Percentiles rank a stretch among this genome's conserved stretches.
Conservation (phyloP, 2,888 invertebrate species). For the Matsumyia berberina region DNA sequence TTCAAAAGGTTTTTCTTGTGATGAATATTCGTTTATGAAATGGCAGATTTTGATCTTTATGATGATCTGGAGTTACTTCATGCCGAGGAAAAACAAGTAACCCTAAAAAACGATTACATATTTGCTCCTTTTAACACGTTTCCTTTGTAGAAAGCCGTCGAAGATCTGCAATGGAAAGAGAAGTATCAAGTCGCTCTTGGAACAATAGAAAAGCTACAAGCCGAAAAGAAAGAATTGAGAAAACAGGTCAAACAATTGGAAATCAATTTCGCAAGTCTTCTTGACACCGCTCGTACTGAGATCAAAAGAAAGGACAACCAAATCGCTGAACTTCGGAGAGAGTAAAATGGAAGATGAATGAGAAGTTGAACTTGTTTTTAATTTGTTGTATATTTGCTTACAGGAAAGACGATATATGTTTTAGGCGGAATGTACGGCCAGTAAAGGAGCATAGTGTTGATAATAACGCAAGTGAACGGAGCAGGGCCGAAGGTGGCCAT, state of each 20-base stretch:
- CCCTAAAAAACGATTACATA: neutral
- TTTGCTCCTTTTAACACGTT: neutral
- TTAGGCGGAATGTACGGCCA: slow-evolving; percentile 79
- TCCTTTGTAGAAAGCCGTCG: slow-evolving; percentile 79
- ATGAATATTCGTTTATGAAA: slow-evolving; percentile 57
- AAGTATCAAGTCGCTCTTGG: slow-evolving; percentile 78
- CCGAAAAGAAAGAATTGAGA: slow-evolving; percentile 78
- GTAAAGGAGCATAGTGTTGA: neutral
- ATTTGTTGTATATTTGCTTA: neutral
- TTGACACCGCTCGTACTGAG: slow-evolving; percentile 82
- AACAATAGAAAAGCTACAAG: slow-evolving; percentile 78
- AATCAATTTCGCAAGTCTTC: slow-evolving; percentile 81
- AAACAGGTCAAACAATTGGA: slow-evolving; percentile 80
- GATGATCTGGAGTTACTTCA: slow-evolving; percentile 82
- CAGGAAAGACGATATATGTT: slow-evolving; percentile 82
- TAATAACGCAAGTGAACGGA: neutral
- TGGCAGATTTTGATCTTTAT: slow-evolving; percentile 80
- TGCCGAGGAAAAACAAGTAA: slow-evolving; percentile 79
- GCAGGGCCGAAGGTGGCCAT: neutral
- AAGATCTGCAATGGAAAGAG: slow-evolving; percentile 78
- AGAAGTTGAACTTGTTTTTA: neutral
- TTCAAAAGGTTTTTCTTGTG: neutral
- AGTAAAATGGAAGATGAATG: slow-evolving; percentile 78
- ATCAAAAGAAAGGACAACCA: slow-evolving; percentile 81
- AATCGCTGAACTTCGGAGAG: slow-evolving; percentile 80